phyloP scores from a whole-genome alignment of 2,797 vertebrate genomes.

The Neosalanx taihuensis region DNA sequence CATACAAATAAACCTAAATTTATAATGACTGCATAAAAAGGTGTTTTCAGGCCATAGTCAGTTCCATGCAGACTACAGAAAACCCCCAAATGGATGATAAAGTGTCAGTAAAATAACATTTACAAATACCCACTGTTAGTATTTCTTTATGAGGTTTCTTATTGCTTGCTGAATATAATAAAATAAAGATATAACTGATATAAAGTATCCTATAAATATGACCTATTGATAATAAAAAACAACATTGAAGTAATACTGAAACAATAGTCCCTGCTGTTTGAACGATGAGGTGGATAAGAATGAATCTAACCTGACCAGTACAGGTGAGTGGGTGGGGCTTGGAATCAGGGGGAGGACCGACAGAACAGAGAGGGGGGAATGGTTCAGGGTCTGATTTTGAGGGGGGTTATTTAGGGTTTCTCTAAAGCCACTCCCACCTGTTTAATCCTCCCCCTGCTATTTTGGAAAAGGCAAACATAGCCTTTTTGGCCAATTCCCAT shows the following conservation, averaged over 20 bases:
- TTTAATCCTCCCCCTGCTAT: neutral
- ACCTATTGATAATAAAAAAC: constrained; percentile 18
- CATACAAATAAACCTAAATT: neutral
- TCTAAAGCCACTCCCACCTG: constrained; percentile 53
- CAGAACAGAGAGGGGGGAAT: neutral
- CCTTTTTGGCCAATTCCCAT: neutral
- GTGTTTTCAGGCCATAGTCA: neutral
- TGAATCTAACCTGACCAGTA: constrained; percentile 23
- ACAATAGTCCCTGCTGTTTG: constrained; percentile 37
- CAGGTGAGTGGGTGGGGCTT: neutral
- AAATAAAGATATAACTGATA: constrained; percentile 10
- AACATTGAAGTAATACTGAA: constrained; percentile 12
- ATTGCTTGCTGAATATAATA: constrained; percentile 15
- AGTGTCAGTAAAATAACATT: neutral
- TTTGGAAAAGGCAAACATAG: neutral
- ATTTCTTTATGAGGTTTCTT: neutral
- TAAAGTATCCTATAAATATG: constrained; percentile 22
- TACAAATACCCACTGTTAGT: neutral
- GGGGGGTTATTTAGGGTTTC: constrained; percentile 39
- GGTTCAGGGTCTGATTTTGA: constrained; percentile 20
- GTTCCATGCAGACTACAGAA: neutral
- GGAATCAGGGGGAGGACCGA: neutral
- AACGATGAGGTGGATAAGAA: constrained; percentile 23
- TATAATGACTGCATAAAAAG: neutral
- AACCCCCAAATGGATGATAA: neutral